Conservation (phyloP, 2,797 vertebrate species). For the Crocodylus rhombifer region DNA sequence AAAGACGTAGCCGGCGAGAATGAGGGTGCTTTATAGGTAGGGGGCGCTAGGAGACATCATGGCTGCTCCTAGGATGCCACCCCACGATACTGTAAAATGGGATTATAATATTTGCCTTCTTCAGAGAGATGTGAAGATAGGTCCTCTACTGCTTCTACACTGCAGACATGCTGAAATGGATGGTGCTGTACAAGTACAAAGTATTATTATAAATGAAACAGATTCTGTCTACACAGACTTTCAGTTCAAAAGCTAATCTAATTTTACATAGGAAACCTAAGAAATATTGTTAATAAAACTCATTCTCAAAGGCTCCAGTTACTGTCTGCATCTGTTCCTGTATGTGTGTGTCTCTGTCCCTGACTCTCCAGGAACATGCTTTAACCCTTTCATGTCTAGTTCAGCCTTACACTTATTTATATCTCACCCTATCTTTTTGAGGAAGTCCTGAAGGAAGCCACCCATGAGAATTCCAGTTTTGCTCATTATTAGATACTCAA, state of each 20-base stretch:
- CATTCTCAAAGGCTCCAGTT: conserved; percentile 56
- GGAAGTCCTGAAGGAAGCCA: background rate
- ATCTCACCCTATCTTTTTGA: background rate
- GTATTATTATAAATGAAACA: conserved; percentile 23
- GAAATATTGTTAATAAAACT: conserved; percentile 56
- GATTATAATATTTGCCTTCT: background rate
- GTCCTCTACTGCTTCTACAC: background rate
- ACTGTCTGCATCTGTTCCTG: background rate
- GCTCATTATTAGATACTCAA: too few relatives aligned
- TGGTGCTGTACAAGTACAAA: conserved; percentile 27
- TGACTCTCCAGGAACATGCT: conserved; percentile 18
- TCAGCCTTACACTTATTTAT: background rate
- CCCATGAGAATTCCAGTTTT: too few relatives aligned
- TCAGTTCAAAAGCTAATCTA: conserved; percentile 53
- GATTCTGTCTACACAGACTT: conserved; percentile 22
- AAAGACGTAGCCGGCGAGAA: too few relatives aligned
- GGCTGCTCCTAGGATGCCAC: too few relatives aligned
- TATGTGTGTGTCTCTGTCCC: conserved; percentile 11
- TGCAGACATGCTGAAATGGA: background rate
- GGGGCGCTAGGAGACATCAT: too few relatives aligned
- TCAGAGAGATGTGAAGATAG: background rate
- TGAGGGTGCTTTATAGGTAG: too few relatives aligned
- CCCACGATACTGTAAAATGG: background rate
- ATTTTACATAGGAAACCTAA: conserved; percentile 52
- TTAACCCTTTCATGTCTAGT: background rate